Conservation (phyloP, 1,140 invertebrate genomes). For the Latrodectus geometricus region DNA sequence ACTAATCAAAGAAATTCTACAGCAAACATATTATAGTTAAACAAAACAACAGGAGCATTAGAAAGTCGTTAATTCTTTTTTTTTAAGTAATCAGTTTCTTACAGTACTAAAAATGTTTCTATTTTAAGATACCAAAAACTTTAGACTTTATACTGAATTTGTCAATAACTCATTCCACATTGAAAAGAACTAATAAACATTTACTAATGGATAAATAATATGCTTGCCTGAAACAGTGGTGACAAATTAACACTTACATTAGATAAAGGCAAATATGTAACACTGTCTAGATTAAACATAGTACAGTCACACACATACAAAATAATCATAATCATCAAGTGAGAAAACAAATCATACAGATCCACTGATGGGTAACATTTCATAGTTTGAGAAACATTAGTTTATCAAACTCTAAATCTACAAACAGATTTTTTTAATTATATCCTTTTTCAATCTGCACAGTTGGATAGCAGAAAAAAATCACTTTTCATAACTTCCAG, state of each 20-base stretch:
- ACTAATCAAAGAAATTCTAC: not conserved
- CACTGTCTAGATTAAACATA: constrained; percentile 23
- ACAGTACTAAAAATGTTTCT: not conserved
- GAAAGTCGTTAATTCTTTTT: too few species aligned
- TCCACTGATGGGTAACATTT: not conserved
- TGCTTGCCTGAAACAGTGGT: not conserved
- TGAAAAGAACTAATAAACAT: not conserved
- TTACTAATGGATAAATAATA: not conserved
- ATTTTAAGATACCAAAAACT: too few species aligned
- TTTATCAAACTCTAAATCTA: constrained; percentile 47
- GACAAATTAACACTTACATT: not conserved
- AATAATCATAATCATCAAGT: constrained; percentile 13
- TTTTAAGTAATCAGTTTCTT: not conserved
- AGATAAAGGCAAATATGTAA: not conserved
- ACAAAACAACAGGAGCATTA: not conserved
- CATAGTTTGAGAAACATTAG: constrained; percentile 31
- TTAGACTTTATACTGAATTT: not conserved
- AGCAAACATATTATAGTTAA: not conserved
- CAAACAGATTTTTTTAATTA: constrained; percentile 17
- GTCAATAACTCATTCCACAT: not conserved
- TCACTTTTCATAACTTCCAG: not conserved
- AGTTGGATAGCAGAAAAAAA: constrained; percentile 27
- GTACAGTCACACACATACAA: constrained; percentile 26
- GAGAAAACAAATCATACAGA: constrained; percentile 2
- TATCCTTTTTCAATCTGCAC: constrained; percentile 22